Percentiles rank a stretch among this genome's conserved stretches.
Evolutionary conservation across 1,140 invertebrate species (phyloP).

Genomic region (Adelges cooleyi): DNA sequence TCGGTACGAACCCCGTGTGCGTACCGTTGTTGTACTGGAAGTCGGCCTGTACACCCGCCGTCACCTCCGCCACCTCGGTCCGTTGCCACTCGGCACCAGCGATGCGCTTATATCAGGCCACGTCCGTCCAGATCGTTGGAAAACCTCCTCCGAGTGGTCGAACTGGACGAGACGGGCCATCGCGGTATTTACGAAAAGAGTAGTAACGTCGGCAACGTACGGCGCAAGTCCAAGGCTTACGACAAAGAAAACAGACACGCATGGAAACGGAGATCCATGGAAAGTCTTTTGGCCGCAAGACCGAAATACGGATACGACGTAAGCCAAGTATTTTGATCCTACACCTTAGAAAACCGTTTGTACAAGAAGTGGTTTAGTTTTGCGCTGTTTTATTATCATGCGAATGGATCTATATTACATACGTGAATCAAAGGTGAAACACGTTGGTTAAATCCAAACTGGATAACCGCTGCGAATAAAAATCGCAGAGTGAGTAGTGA

Average conservation of each 20-base stretch:
- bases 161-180: background rate
- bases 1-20: background rate
- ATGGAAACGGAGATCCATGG: slow-evolving; percentile 15
- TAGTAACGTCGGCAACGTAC: background rate
- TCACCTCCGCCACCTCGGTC: background rate
- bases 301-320: no score
- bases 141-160: background rate
- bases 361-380: no score
- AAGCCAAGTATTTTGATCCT: no score
- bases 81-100: background rate
- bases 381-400: no score
- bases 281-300: background rate
- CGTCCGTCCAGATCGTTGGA: slow-evolving; percentile 15
- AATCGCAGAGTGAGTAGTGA: no score
- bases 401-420: no score
- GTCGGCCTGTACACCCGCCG: slow-evolving; percentile 1
- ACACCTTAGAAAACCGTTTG: no score
- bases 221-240: background rate
- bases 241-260: slow-evolving; percentile 14
- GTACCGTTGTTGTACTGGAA: background rate
- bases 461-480: no score
- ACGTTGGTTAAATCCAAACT: no score
- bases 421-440: no score
- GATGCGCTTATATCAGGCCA: background rate
- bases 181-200: slow-evolving; percentile 8